Percentiles rank a stretch among this genome's conserved stretches.
phyloP scores from a whole-genome alignment of 2,888 invertebrate genomes.

The Hofmannophila pseudospretella region DNA sequence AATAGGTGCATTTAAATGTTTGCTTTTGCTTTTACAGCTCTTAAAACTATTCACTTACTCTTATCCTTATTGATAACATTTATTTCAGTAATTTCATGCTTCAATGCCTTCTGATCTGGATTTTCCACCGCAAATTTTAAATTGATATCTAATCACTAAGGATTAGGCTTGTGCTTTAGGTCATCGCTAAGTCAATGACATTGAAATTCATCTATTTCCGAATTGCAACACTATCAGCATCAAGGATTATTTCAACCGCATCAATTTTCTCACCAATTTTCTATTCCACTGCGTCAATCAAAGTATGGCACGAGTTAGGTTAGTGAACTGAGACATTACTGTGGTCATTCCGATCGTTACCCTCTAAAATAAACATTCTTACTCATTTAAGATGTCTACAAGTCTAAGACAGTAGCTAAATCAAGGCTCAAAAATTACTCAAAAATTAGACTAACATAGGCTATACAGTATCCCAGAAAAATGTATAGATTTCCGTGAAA shows the following conservation, averaged over 20 bases:
- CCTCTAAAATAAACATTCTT: slow-evolving; percentile 4
- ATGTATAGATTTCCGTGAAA: no score
- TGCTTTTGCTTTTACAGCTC: no score
- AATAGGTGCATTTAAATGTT: no score
- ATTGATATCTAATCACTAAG: not conserved
- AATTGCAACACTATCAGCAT: slow-evolving; percentile 42
- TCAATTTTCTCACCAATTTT: slow-evolving; percentile 55
- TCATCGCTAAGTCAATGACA: slow-evolving; percentile 43
- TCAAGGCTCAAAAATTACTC: no score
- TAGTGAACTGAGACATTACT: slow-evolving; percentile 36
- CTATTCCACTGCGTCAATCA: slow-evolving; percentile 56
- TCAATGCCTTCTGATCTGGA: slow-evolving; percentile 8
- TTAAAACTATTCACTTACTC: no score
- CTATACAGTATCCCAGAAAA: no score
- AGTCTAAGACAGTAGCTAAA: no score
- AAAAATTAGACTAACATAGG: no score
- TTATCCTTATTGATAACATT: not conserved
- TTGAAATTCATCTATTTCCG: slow-evolving; percentile 36
- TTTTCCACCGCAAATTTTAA: not conserved
- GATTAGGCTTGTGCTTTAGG: not conserved
- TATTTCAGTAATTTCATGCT: slow-evolving; percentile 30
- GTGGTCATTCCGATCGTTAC: slow-evolving; percentile 9
- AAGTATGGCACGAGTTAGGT: slow-evolving; percentile 62
- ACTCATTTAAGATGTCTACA: no score
- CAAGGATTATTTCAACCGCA: slow-evolving; percentile 47